These are phyloP conservation scores for Macrosteles quadrilineatus DNA, from an alignment of 1,140 invertebrate genomes.

Conservation along the genomic window DNA sequence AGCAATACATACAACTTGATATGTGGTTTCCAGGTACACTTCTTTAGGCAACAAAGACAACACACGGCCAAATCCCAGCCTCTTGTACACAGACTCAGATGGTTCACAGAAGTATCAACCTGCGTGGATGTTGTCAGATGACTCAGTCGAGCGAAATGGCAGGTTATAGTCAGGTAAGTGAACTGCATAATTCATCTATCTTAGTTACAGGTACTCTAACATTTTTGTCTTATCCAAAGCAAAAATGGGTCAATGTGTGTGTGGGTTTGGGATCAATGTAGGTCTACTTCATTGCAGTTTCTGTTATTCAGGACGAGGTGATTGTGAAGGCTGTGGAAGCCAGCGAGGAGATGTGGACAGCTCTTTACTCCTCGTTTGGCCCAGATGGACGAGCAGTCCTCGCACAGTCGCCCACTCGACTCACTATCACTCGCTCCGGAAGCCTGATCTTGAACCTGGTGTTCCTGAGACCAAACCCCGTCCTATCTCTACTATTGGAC, in stretches of 20 bases:
- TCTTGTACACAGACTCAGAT: slow-evolving; percentile 57
- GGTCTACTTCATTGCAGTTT: too few relatives aligned
- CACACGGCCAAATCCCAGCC: slow-evolving; percentile 76
- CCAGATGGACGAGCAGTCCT: not conserved
- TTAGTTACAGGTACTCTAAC: too few relatives aligned
- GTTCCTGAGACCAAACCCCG: not conserved
- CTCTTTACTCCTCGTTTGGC: not conserved
- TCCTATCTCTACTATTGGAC: not conserved
- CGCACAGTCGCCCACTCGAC: not conserved
- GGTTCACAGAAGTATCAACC: slow-evolving; percentile 65
- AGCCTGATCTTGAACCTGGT: not conserved
- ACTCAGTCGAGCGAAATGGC: slow-evolving; percentile 71
- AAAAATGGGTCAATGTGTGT: too few relatives aligned
- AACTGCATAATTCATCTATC: too few relatives aligned
- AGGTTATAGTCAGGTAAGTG: slow-evolving; percentile 48
- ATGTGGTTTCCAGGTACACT: slow-evolving; percentile 83
- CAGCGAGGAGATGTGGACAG: not conserved
- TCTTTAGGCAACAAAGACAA: slow-evolving; percentile 79
- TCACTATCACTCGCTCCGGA: slow-evolving; percentile 1
- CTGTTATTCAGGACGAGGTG: not conserved
- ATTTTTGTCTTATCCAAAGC: too few relatives aligned
- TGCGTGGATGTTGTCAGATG: slow-evolving; percentile 76
- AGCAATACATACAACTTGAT: too few relatives aligned
- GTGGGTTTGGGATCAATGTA: too few relatives aligned
- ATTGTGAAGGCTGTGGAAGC: not conserved